Evolutionary conservation across 2,888 invertebrate genomes (phyloP).

Genomic region (Lithophane ornitopus): DNA sequence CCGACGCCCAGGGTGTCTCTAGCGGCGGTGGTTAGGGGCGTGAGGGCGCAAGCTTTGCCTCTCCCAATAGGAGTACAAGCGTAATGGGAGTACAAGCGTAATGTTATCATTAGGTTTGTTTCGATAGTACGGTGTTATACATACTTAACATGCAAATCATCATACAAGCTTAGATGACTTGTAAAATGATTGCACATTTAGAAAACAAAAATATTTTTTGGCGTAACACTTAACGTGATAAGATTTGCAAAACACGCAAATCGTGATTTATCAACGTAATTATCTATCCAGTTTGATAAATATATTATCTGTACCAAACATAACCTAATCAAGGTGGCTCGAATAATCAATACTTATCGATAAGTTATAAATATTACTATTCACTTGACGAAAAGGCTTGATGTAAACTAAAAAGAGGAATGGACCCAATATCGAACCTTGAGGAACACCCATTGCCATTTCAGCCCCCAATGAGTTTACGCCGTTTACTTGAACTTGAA

Average conservation of each 20-base stretch:
- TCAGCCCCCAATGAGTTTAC: too few relatives aligned
- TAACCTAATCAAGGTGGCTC: background rate
- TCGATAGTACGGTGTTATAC: background rate
- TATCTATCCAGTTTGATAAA: background rate
- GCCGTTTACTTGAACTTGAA: too few relatives aligned
- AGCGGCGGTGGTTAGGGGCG: too few relatives aligned
- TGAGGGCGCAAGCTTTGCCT: too few relatives aligned
- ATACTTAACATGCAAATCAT: background rate
- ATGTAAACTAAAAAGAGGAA: too few relatives aligned
- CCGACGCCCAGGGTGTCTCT: too few relatives aligned
- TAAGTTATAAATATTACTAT: background rate
- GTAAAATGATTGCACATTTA: background rate
- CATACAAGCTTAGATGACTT: too few relatives aligned
- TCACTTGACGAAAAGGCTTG: background rate
- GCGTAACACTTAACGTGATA: background rate
- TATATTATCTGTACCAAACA: background rate
- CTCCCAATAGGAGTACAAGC: too few relatives aligned
- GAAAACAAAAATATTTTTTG: background rate
- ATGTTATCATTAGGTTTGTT: background rate
- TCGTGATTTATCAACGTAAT: background rate
- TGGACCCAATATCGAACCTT: too few relatives aligned
- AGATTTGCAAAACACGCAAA: slow-evolving; percentile 4
- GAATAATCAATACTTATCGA: slow-evolving; percentile 2
- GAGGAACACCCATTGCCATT: too few relatives aligned
- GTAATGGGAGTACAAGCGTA: too few relatives aligned